Percentiles rank a stretch among this genome's conserved stretches.
phyloP scores from a whole-genome alignment of 2,113 vertebrate genomes.

The Alexandromys fortis region DNA sequence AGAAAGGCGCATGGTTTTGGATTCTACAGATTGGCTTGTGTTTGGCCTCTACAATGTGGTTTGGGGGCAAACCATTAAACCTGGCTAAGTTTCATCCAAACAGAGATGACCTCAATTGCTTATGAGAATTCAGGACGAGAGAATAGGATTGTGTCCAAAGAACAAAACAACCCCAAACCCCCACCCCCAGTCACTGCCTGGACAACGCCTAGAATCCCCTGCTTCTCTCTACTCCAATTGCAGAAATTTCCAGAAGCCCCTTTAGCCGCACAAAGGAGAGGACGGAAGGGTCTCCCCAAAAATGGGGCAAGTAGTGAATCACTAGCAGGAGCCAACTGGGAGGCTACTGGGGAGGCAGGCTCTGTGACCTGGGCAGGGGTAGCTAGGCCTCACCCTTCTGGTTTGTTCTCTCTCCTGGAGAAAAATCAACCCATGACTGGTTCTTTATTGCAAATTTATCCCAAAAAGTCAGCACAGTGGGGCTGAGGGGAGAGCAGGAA shows the following conservation, averaged over 20 bases:
- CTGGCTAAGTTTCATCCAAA: background rate
- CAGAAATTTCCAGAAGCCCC: background rate
- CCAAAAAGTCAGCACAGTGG: background rate
- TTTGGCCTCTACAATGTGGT: background rate
- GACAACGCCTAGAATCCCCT: background rate
- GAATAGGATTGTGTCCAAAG: background rate
- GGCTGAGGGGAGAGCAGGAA: background rate
- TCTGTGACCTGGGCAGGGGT: background rate
- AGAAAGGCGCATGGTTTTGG: background rate
- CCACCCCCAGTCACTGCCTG: background rate
- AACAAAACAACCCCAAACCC: accelerated
- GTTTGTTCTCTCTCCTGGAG: background rate
- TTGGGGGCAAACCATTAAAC: background rate
- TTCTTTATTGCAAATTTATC: background rate
- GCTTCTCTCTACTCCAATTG: background rate
- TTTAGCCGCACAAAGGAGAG: background rate
- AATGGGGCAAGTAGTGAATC: background rate
- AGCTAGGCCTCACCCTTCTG: background rate
- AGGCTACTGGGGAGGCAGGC: background rate
- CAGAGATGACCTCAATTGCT: background rate
- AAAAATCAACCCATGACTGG: slow-evolving; percentile 40
- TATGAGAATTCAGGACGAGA: background rate
- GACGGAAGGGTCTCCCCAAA: background rate
- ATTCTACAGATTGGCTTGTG: background rate
- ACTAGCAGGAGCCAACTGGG: background rate